Evolutionary conservation across 2,113 vertebrate species (phyloP).

Genomic region (Silurus asotus): DNA sequence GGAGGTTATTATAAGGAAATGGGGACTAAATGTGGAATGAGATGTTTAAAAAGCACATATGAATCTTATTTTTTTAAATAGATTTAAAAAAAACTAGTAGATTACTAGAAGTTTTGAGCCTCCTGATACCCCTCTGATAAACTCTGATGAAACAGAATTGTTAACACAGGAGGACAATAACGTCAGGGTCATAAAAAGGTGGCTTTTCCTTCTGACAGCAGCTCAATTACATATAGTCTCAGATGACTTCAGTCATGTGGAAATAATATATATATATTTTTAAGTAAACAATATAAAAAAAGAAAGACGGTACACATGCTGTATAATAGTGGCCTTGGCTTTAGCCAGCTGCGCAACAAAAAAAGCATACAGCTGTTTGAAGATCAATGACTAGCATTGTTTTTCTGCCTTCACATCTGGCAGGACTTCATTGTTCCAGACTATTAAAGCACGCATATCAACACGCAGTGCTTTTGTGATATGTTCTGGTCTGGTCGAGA

Average conservation of each 20-base stretch:
- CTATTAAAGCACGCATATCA: neutral
- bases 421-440: neutral
- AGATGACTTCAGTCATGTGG: neutral
- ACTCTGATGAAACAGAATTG: neutral
- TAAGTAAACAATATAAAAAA: neutral
- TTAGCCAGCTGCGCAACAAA: slow-evolving; percentile 16
- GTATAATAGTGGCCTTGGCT: neutral
- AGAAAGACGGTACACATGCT: neutral
- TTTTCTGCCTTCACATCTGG: slow-evolving; percentile 21
- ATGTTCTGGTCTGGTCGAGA: neutral
- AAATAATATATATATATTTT: neutral
- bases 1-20: no score
- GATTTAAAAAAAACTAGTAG: no score
- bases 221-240: neutral
- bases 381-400: neutral
- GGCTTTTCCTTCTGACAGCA: neutral
- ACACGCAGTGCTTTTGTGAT: neutral
- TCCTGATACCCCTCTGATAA: neutral
- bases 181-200: neutral
- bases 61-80: no score
- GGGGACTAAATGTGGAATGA: no score
- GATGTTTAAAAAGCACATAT: no score
- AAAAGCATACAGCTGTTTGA: slow-evolving; percentile 16
- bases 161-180: neutral
- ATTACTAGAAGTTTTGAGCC: neutral